phyloP scores from a whole-genome alignment of 35 echinoderm and acorn worm species.

The Apostichopus californicus region DNA sequence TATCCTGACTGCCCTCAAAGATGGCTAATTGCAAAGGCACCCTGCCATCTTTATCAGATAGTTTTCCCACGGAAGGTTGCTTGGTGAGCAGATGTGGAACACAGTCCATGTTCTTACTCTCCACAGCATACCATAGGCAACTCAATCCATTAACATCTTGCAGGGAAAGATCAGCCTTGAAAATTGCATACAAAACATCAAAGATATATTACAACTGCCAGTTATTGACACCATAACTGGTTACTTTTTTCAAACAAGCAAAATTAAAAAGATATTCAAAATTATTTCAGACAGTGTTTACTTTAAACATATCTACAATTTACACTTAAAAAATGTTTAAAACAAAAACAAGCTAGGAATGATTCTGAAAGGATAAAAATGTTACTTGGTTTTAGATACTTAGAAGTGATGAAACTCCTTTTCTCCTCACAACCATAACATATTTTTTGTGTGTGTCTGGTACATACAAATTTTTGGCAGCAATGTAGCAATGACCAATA shows the following conservation, averaged over 20 bases:
- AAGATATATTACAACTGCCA: neutral
- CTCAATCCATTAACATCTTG: neutral
- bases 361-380: no score
- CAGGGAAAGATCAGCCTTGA: neutral
- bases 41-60: conserved; percentile 23
- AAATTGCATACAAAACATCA: neutral
- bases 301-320: no score
- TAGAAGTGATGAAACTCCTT: no score
- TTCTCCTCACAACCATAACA: no score
- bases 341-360: no score
- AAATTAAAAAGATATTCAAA: neutral
- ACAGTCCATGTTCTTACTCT: conserved; percentile 17
- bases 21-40: conserved; percentile 21
- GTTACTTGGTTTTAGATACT: no score
- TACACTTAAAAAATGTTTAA: no score
- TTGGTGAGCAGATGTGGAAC: neutral
- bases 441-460: no score
- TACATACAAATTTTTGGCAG: no score
- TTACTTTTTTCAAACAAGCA: neutral
- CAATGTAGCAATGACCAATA: no score
- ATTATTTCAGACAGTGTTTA: no score
- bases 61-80: neutral
- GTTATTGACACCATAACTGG: no score
- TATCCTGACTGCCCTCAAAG: conserved; percentile 20
- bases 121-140: neutral